These are phyloP conservation scores for Corythornis cristatus DNA, from an alignment of 2,113 vertebrate species.

Conservation along the genomic window DNA sequence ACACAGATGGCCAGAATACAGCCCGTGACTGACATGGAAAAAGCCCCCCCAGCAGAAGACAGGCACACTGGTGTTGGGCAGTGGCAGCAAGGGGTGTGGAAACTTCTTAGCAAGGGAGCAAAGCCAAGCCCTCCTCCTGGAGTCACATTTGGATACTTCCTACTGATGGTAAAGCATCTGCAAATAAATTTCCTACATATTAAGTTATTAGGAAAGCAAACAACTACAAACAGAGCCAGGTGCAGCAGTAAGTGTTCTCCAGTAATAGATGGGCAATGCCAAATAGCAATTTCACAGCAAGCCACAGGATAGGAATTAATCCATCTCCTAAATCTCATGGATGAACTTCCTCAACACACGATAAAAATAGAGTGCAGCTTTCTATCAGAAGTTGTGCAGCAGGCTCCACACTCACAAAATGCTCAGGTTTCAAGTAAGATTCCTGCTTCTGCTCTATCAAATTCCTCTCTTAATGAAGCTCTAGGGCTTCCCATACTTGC, in stretches of 20 bases:
- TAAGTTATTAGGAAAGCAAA: background rate
- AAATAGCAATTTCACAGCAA: background rate
- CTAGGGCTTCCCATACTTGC: background rate
- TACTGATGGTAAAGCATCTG: background rate
- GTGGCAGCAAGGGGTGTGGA: accelerated
- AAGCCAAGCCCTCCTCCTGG: background rate
- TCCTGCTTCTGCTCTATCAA: background rate
- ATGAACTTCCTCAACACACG: background rate
- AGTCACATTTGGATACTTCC: background rate
- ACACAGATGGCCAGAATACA: background rate
- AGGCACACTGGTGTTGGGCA: accelerated
- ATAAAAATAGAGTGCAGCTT: background rate
- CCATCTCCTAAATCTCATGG: background rate
- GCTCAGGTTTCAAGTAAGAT: too few species aligned
- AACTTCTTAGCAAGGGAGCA: background rate
- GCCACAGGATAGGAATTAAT: background rate
- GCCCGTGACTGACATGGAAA: background rate
- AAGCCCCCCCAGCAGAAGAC: background rate
- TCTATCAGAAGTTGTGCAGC: background rate
- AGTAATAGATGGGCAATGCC: background rate
- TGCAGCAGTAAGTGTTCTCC: background rate
- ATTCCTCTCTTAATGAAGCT: background rate
- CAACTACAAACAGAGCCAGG: background rate
- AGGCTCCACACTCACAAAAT: background rate
- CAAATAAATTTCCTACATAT: background rate